Evolutionary conservation across 2,888 invertebrate species (phyloP), one percentile per base, ranked within the genome.

Genomic region (Tolmerus cingulatus): DNA sequence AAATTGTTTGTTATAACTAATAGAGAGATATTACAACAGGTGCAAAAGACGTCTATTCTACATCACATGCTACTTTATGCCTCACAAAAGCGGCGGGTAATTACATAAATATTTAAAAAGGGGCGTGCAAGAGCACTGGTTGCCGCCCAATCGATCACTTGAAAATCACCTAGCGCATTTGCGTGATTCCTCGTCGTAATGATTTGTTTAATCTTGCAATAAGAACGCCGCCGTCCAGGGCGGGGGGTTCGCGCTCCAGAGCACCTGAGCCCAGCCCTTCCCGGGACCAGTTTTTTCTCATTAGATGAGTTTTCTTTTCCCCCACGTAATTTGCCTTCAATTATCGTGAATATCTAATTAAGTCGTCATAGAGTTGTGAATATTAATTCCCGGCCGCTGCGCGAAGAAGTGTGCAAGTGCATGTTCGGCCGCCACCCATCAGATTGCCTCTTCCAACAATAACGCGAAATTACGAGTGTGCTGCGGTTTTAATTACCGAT

Each of bases 291-390:
- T 23, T n/a, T 43, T 55, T 34, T 55, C 51, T 46, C 81, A 81
- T 81, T 43, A 78, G 40, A 46, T 78, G 78, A 78, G 78, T 81
- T 27, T 30, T 55, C n/a, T 57, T 79, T 76, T 76, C 37, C 76
- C 76, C 34, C 76, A 76, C 76, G 40, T 76, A 34, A 66, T 34
- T 37, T 66, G 16, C 19, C 19, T 30, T 37, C 84, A 74, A 85
- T 74, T 74, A 85, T 74, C 74, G 85, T 86, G 57, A 86, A 86
- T 86, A 78, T 79, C 78, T 86, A 86, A 86, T 86, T 86, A 86
- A 86, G 30, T 86, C 78, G 78, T 86, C 86, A 86, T 78, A 79
- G 76, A 79, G 40, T 79, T 77, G 78, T 86, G 86, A 78, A 86
- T 86, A 86, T 85, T 85, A 85, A 86, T 86, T 86, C 57, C n/a